Evolutionary conservation across 2,797 vertebrate species (phyloP), one percentile per base, ranked within the genome.

Genomic region (Aphelocoma californica): DNA sequence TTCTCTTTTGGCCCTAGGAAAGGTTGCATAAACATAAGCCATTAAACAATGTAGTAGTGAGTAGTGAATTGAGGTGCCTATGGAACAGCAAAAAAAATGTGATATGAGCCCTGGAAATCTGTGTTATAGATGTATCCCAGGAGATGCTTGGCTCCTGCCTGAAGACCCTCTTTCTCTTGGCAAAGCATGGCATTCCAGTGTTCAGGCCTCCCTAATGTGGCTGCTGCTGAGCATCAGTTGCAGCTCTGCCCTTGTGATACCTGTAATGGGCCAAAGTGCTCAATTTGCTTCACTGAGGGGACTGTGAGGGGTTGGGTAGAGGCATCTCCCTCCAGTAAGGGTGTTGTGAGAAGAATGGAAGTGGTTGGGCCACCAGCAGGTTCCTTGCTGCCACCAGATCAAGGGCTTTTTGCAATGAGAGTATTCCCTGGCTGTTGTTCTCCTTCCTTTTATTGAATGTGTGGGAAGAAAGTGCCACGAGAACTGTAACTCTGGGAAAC

Each of bases 1-100:
- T 96, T 99, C 99, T 86, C 83, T 98, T 92, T 98, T 98, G 47
- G 98, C 98, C 77, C 99, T 99, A 88, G 62, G 61, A 60, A 92
- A 90, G 32, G 57, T 86, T 13, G 14, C 34, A 86, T 17, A 58
- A 73, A 57, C 4, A 14, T 28, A 65, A 90, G 8, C 14, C 42
- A 67, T 32, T 25, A 61, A 87, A 66, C 6, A 32, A 16, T 61
- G 69, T 4, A 79, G 36, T 8, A 79, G 6, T 19, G n/a, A 26
- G 62, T 20, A 36, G 58, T 53, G 58, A 86, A 36, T 8, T 45
- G 34, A 70, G 69, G 12, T 48, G 36, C 14, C 4, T 32, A 4
- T 60, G 29, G 57, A 51, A 31, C 29, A 28, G 23, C 11, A 29
- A 60, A 62, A 65, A 54, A 56, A 26, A 58, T 48, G 51, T 25